Base-by-base conservation (phyloP, 1,140 invertebrate species). In the Leguminivora glycinivorella region DNA sequence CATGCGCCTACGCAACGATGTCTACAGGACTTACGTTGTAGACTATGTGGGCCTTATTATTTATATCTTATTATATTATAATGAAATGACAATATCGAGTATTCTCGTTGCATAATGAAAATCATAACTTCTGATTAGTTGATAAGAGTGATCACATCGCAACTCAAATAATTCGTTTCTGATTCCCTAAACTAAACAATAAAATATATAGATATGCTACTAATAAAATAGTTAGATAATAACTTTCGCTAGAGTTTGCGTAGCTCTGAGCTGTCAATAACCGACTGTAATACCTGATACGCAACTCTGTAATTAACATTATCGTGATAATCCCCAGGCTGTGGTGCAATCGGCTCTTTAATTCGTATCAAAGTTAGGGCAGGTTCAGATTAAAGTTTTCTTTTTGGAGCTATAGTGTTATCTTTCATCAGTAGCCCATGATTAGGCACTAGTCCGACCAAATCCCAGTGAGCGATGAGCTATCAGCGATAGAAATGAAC, bases 1-100 rank as follows among this genome's bases (percentile, higher is more conserved):
- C 19, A 7, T 52, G 47, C 47, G 47, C 47, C 17, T 52, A 73
- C 75, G 74, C 70, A 72, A 52, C 34, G 25, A 26, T 1, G n/a
- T 34, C 26, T 56, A 67, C 29, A 67, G 34, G 34, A 71, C 43
- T 67, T 26, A 29, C 63, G 66, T 58, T 38, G 43, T 69, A 56
- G 40, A 17, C 10, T 43, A 4, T 17, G 0, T 9, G 9, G 6
- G 22, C n/a, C n/a, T 52, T 0, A 1, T 52, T 19, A 5, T 2
- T 47, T 19, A 19, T 19, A 19, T 19, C 5, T 22, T 22, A 52
- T 22, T 52, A 6, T 9, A 10, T 38, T 38, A 12, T 38, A 38
- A 34, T 34, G 10, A 34, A 34, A 34, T 34, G 6, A 38, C 1
- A 38, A 38, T 14, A 38, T 34, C 9, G 31, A 2, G 9, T 1